phyloP scores from a whole-genome alignment of 2,113 vertebrate genomes.

The Pedetes capensis region DNA sequence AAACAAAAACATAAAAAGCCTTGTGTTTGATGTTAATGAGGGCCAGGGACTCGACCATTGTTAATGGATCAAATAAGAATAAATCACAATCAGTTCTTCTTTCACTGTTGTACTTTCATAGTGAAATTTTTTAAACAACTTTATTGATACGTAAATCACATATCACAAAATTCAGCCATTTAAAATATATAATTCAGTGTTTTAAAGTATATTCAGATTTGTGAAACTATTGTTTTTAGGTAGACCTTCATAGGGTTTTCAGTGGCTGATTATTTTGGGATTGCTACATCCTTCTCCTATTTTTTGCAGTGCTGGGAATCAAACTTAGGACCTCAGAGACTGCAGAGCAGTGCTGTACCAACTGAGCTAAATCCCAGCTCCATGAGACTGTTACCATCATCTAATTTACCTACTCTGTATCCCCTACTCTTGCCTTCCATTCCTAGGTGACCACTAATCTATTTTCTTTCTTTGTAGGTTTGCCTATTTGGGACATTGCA shows the following conservation, averaged over 20 bases:
- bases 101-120: neutral
- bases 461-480: neutral
- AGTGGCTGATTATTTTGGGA: no score
- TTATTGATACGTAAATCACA: neutral
- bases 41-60: neutral
- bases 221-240: neutral
- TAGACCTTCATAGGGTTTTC: no score
- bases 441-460: neutral
- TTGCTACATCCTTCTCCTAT: no score
- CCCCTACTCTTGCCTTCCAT: no score
- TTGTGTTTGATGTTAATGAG: neutral
- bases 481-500: neutral
- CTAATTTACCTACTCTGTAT: neutral
- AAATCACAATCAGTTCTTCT: neutral
- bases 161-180: neutral
- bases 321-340: no score
- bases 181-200: neutral
- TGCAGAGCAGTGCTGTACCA: no score
- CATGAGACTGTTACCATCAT: neutral
- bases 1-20: no score
- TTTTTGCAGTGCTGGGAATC: no score
- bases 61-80: neutral
- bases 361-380: no score
- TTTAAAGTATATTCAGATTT: neutral
- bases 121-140: neutral